Evolutionary conservation across 2,113 vertebrate genomes (phyloP).

Genomic region (Cochlearius cochlearius): DNA sequence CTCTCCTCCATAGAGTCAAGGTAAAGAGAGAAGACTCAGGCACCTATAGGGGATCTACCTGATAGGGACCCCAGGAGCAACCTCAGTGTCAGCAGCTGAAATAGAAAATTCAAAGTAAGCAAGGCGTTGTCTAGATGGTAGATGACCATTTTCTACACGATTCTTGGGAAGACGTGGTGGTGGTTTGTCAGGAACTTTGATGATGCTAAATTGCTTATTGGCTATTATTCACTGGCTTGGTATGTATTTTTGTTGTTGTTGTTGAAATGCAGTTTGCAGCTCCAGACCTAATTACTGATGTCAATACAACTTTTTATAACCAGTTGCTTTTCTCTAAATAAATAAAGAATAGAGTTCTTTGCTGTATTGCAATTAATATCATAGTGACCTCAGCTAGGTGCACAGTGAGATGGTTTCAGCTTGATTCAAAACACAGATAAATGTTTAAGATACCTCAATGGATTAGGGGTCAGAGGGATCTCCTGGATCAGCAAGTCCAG

Average conservation of each 20-base stretch:
- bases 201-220: neutral
- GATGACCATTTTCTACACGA: fast-evolving
- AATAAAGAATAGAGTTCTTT: neutral
- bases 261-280: neutral
- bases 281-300: neutral
- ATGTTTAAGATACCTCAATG: neutral
- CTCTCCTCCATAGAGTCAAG: neutral
- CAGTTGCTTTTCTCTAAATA: neutral
- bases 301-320: neutral
- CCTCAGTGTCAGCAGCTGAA: neutral
- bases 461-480: neutral
- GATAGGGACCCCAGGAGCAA: neutral
- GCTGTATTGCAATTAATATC: neutral
- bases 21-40: neutral
- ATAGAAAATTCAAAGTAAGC: neutral
- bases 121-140: neutral
- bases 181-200: neutral
- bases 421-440: neutral
- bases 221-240: neutral
- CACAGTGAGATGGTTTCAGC: neutral
- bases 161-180: neutral
- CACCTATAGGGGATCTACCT: neutral
- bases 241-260: neutral
- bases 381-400: neutral
- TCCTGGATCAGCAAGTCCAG: neutral